Evolutionary conservation across 2,888 invertebrate species (phyloP).

Genomic region (Physocephala rufipes): DNA sequence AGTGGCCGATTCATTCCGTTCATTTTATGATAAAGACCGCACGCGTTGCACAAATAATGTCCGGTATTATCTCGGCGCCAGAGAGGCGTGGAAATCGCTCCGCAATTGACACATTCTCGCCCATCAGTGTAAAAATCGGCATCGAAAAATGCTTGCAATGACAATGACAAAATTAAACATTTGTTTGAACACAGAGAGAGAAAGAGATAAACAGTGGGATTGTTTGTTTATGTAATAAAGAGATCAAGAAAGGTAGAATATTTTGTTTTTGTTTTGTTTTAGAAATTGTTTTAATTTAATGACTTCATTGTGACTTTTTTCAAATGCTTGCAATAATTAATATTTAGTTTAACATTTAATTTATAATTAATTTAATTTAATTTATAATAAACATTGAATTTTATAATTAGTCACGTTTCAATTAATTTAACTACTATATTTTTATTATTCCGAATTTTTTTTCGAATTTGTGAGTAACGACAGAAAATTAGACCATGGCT

Average conservation of each 20-base stretch:
- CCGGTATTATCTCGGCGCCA: slow-evolving; percentile 99
- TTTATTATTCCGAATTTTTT: no score
- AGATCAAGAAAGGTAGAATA: no score
- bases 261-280: background rate
- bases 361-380: background rate
- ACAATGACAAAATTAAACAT: slow-evolving; percentile 45
- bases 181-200: slow-evolving; percentile 30
- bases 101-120: slow-evolving; percentile 98
- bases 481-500: no score
- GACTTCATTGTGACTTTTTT: slow-evolving; percentile 31
- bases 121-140: slow-evolving; percentile 77
- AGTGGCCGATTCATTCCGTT: slow-evolving; percentile 93
- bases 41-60: slow-evolving; percentile 99
- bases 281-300: slow-evolving; percentile 36
- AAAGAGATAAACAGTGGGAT: no score
- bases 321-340: slow-evolving; percentile 22
- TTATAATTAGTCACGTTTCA: no score
- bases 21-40: slow-evolving; percentile 98
- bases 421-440: no score
- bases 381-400: no score
- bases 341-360: slow-evolving; percentile 35
- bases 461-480: background rate
- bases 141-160: slow-evolving; percentile 65
- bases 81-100: slow-evolving; percentile 95
- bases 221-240: background rate